Percentiles rank a stretch among this genome's conserved stretches.
These are phyloP conservation scores for Plagodis pulveraria DNA, from an alignment of 2,888 invertebrate species.

Conservation along the genomic window DNA sequence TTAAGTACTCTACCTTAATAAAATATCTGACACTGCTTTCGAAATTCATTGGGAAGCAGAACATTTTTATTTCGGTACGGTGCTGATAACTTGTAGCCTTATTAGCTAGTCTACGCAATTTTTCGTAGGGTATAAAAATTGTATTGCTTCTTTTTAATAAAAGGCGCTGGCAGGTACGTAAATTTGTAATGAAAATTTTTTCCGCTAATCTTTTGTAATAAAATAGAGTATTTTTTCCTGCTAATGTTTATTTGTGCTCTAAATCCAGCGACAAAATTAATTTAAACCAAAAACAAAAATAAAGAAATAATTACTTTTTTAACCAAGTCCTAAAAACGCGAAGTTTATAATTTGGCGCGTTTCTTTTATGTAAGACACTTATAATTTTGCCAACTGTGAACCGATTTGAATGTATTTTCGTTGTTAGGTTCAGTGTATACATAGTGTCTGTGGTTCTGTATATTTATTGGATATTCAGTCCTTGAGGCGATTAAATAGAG, in stretches of 20 bases:
- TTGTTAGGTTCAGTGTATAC: no score
- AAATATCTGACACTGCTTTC: not conserved
- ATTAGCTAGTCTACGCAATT: slow-evolving; percentile 6
- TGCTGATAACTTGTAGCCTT: slow-evolving; percentile 6
- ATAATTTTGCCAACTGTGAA: no score
- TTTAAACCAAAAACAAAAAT: no score
- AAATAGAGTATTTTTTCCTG: slow-evolving; percentile 4
- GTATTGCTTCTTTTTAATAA: slow-evolving; percentile 28
- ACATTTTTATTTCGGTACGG: slow-evolving; percentile 9
- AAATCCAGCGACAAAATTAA: no score
- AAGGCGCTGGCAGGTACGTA: slow-evolving; percentile 14
- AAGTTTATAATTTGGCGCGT: no score
- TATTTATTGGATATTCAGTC: no score
- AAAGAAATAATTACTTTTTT: no score
- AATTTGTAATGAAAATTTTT: slow-evolving; percentile 22
- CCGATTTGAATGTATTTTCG: no score
- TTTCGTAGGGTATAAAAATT: slow-evolving; percentile 25
- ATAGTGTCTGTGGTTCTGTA: no score
- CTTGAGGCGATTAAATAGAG: no score
- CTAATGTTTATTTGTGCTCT: slow-evolving; percentile 11
- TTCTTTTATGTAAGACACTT: no score
- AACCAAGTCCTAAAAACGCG: no score
- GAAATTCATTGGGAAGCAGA: slow-evolving; percentile 1
- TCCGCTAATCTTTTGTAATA: slow-evolving; percentile 15
- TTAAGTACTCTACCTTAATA: not conserved